Percentiles rank a stretch among this genome's conserved stretches.
These are phyloP conservation scores for Propithecus coquereli DNA, from an alignment of 2,113 vertebrate genomes.

Conservation along the genomic window DNA sequence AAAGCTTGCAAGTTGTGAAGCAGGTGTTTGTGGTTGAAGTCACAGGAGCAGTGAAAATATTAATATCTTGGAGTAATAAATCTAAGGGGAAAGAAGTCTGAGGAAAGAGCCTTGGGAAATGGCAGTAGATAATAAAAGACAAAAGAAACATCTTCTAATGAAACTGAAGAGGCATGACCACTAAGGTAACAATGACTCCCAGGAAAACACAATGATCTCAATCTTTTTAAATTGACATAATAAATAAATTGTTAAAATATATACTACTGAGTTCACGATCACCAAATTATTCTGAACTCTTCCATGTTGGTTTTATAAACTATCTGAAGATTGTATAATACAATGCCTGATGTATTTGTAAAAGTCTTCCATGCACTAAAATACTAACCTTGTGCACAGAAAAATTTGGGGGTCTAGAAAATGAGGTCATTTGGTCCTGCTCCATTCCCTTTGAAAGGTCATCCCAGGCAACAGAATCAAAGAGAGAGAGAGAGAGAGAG, in stretches of 20 bases:
- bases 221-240: neutral
- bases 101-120: neutral
- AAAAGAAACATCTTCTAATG: neutral
- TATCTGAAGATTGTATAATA: neutral
- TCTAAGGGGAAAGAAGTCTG: neutral
- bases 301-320: neutral
- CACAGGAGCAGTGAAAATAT: neutral
- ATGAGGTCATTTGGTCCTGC: neutral
- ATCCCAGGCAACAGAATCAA: neutral
- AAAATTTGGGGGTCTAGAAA: neutral
- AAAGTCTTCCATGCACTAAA: neutral
- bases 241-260: neutral
- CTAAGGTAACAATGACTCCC: neutral
- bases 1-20: neutral
- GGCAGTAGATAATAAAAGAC: neutral
- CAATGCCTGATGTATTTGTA: neutral
- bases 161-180: neutral
- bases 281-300: neutral
- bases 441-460: neutral
- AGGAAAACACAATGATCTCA: neutral
- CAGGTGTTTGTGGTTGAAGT: neutral
- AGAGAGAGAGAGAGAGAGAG: neutral
- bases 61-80: neutral
- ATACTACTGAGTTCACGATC: neutral
- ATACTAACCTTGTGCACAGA: neutral